phyloP scores from a whole-genome alignment of 2,113 vertebrate genomes.

The Hiodon alosoides region DNA sequence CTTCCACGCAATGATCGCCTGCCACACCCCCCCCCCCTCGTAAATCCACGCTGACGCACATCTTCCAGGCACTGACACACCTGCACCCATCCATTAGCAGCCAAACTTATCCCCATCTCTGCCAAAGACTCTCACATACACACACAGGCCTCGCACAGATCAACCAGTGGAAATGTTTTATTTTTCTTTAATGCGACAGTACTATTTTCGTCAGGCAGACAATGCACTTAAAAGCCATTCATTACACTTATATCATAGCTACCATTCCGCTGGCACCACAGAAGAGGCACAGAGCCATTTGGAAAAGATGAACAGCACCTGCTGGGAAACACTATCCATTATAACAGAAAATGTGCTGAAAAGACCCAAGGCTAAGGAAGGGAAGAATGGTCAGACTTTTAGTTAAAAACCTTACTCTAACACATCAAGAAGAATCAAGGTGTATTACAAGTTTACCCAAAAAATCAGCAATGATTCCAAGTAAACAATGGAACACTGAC shows the following conservation, averaged over 20 bases:
- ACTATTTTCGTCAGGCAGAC: too few species aligned
- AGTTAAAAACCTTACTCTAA: neutral
- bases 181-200: too few species aligned
- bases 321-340: slow-evolving; percentile 39
- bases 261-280: slow-evolving; percentile 15
- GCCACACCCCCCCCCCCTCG: neutral
- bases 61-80: too few species aligned
- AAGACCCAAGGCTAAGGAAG: slow-evolving; percentile 19
- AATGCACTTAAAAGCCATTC: slow-evolving; percentile 1
- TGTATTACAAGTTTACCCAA: too few species aligned
- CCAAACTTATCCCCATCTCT: too few species aligned
- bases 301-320: slow-evolving; percentile 42
- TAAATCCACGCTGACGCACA: neutral
- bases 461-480: slow-evolving; percentile 2
- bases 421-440: too few species aligned
- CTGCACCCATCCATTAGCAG: too few species aligned
- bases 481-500: neutral
- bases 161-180: too few species aligned
- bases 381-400: neutral
- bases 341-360: slow-evolving; percentile 19
- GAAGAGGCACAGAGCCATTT: slow-evolving; percentile 33
- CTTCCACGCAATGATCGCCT: too few species aligned
- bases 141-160: too few species aligned
- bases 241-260: neutral
- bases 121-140: too few species aligned